Evolutionary conservation across 1,140 invertebrate species (phyloP), one percentile per base, ranked within the genome.

Genomic region (Globodera rostochiensis): DNA sequence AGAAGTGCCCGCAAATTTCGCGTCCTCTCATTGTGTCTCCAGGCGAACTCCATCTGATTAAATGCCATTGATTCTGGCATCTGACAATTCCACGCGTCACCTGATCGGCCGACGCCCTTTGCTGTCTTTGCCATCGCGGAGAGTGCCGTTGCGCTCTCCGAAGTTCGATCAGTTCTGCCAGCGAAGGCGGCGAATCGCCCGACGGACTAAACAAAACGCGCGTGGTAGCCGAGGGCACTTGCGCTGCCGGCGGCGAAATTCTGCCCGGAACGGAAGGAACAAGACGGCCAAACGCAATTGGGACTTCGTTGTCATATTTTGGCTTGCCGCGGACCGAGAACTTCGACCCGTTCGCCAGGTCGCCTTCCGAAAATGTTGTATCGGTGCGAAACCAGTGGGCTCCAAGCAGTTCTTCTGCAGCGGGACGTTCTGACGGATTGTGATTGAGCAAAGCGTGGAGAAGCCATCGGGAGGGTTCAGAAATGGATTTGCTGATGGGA

Each of bases 381-480:
- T 45, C 69, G 36, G 21, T 19, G 69, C 46, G 25, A 19, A 71
- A 71, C 69, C 69, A 71, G 36, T 71, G 69, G 36, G 69, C 64
- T 45, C 25, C 49, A 6, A 82, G 53, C 64, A 82, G 71, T 25
- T 82, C 80, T 53, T 77, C 53, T 36, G 81, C 81, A 19, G 47
- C 53, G 15, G 81, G 81, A 15, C 81, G 69, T 7, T 82, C 79
- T 15, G 25, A n/a, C 6, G 81, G 81, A 53, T 45, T 50, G 13
- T 60, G 79, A 19, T 67, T 53, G 47, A 82, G 73, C 47, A 82
- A 50, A 57, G 77, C 21, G 46, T 82, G 69, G 45, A 82, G 19
- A 47, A 82, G 74, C 81, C 81, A 82, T 2, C 77, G 75, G 36
- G 81, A 80, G 45, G 46, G 36, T 15, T 71, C 71, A 19, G 53